Percentiles rank a stretch among this genome's conserved stretches.
Evolutionary conservation across 2,888 invertebrate genomes (phyloP).

Genomic region (Eupithecia vulgata): DNA sequence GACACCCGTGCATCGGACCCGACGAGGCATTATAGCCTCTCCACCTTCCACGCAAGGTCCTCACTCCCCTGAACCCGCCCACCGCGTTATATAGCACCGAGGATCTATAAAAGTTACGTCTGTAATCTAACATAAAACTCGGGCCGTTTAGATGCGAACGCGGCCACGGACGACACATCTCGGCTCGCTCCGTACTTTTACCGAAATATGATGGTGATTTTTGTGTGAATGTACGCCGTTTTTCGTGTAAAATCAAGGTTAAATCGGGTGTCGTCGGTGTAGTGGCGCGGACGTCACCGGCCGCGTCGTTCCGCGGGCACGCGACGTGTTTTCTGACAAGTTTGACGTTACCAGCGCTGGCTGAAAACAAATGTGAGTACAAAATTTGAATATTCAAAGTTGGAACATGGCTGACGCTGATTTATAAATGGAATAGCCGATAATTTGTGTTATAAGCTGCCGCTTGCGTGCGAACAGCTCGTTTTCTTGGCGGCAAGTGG

Average conservation of each 20-base stretch:
- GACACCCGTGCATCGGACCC: constrained; percentile 80
- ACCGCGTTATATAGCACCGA: constrained; percentile 84
- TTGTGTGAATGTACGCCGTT: constrained; percentile 75
- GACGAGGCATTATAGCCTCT: constrained; percentile 71
- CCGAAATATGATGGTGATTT: constrained; percentile 80
- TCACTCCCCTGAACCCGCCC: constrained; percentile 74
- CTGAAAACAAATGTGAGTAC: constrained; percentile 72
- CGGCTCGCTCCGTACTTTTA: constrained; percentile 83
- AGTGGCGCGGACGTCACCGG: constrained; percentile 65
- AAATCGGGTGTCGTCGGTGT: constrained; percentile 63
- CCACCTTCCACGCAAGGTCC: constrained; percentile 65
- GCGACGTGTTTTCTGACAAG: constrained; percentile 61
- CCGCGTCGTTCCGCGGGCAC: constrained; percentile 64
- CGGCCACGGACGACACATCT: constrained; percentile 84
- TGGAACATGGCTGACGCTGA: constrained; percentile 44
- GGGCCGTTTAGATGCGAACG: constrained; percentile 85
- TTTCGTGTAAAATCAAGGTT: constrained; percentile 70
- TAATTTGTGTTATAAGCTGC: constrained; percentile 35
- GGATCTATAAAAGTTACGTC: constrained; percentile 85
- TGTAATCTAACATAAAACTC: constrained; percentile 85
- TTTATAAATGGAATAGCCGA: constrained; percentile 44
- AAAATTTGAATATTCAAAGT: constrained; percentile 65
- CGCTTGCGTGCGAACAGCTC: constrained; percentile 36
- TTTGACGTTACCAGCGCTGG: constrained; percentile 67
- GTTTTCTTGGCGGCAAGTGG: constrained; percentile 36